Base-by-base conservation (phyloP, 1,140 invertebrate genomes). In the Drosophila nikananu region DNA sequence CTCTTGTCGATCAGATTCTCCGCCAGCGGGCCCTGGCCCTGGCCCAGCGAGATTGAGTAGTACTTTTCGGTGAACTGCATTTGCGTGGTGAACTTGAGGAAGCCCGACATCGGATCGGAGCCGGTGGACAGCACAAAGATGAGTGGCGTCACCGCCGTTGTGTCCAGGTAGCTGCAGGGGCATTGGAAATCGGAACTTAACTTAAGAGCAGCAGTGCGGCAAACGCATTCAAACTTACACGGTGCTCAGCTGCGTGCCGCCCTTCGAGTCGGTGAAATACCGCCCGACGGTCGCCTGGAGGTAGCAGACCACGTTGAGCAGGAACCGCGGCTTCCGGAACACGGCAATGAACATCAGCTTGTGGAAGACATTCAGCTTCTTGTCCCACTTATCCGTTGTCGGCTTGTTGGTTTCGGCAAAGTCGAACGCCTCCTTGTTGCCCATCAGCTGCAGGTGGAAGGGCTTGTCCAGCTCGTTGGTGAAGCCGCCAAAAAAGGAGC, bases 51-150 rank as follows among this genome's bases (percentile, higher is more conserved):
- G 72, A 98, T 96, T 0, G 97, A 97, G 77, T 96, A 95, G 63
- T 98, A 95, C 78, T 95, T 95, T 0, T 97, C 95, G 10, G 94
- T 94, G 93, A 96, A 97, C 13, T 96, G 96, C 94, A 96, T 96
- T 84, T 98, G 97, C 2, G 94, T 94, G 9, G 97, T 97, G 92
- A 97, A 97, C 86, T 95, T 95, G 51, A 96, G 95, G 77, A 97
- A 96, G 0, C 95, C 94, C 8, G 95, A 95, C 93, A 98, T 97
- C 0, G 98, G 98, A 95, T 99, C 98, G 0, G 97, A 97, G 6
- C 98, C 98, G 30, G 97, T 96, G 58, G 97, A 98, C n/a, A 99
- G 93, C 1, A 99, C 95, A 93, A 99, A 99, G 35, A 99, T 95
- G 3, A 99, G 93, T 0, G 98, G 98, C 7, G 96, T 97, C 0